Percentiles rank a stretch among this genome's conserved stretches.
phyloP scores from a whole-genome alignment of 2,888 invertebrate species.

The Lepidochrysops patricia region DNA sequence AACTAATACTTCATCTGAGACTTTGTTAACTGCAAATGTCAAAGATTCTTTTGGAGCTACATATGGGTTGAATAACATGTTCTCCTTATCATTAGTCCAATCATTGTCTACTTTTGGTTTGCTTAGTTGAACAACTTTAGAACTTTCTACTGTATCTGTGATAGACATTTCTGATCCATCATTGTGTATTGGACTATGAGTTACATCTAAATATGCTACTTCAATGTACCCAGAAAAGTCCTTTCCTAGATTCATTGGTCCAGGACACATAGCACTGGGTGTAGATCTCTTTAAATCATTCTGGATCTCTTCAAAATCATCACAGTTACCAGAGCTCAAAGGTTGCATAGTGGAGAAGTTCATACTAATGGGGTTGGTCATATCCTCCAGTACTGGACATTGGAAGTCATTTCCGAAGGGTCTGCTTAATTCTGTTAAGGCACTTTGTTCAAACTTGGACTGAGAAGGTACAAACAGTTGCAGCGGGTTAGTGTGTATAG shows the following conservation, averaged over 20 bases:
- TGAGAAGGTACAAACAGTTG: conserved; percentile 35
- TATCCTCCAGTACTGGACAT: conserved; percentile 35
- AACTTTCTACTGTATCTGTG: conserved; percentile 48
- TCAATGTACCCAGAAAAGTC: conserved; percentile 52
- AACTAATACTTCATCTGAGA: conserved; percentile 46
- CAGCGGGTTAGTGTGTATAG: conserved; percentile 27
- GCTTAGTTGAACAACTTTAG: conserved; percentile 35
- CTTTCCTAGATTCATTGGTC: conserved; percentile 31
- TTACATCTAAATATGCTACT: conserved; percentile 51
- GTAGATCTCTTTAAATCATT: conserved; percentile 37
- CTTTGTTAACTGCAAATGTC: conserved; percentile 47
- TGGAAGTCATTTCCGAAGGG: conserved; percentile 46
- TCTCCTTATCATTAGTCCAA: conserved; percentile 56
- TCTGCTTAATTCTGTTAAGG: conserved; percentile 47
- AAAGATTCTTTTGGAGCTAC: conserved; percentile 37
- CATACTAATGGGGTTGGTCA: conserved; percentile 44
- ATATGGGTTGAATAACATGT: conserved; percentile 54
- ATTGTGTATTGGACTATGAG: conserved; percentile 33
- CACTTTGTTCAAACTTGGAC: conserved; percentile 47
- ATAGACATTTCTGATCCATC: conserved; percentile 58
- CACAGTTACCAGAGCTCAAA: conserved; percentile 30
- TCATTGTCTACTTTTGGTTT: conserved; percentile 33
- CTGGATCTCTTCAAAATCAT: conserved; percentile 56
- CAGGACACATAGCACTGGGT: conserved; percentile 31
- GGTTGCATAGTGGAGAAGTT: conserved; percentile 48